These are phyloP conservation scores for Limnephilus auricula DNA, from an alignment of 2,888 invertebrate genomes.

Conservation along the genomic window DNA sequence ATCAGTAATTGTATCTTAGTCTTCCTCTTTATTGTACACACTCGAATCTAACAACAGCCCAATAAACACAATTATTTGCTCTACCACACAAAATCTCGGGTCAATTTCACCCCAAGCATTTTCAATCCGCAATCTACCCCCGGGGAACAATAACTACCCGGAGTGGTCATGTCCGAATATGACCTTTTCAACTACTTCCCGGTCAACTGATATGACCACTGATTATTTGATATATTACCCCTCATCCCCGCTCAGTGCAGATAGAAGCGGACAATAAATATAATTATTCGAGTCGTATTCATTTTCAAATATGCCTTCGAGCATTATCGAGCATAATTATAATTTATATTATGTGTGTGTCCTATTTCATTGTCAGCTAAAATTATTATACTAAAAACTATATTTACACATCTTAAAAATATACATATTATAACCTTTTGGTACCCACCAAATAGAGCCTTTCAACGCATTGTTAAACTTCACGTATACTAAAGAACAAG, in stretches of 20 bases:
- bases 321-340: background rate
- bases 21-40: background rate
- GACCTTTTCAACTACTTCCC: constrained; percentile 63
- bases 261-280: background rate
- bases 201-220: constrained; percentile 57
- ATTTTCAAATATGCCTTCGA: background rate
- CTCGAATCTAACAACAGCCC: background rate
- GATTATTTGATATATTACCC: constrained; percentile 15
- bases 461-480: too few species aligned
- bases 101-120: constrained; percentile 44
- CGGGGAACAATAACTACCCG: constrained; percentile 59
- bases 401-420: too few species aligned
- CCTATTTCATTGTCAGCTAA: background rate
- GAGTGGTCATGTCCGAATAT: constrained; percentile 62
- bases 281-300: background rate
- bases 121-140: constrained; percentile 53
- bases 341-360: background rate
- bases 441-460: too few species aligned
- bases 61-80: constrained; percentile 35
- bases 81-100: constrained; percentile 21
- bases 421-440: too few species aligned
- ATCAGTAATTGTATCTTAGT: background rate
- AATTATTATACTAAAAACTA: background rate
- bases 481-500: too few species aligned
- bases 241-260: background rate